Evolutionary conservation across 2,113 vertebrate genomes (phyloP).

Genomic region (Osmerus eperlanus): DNA sequence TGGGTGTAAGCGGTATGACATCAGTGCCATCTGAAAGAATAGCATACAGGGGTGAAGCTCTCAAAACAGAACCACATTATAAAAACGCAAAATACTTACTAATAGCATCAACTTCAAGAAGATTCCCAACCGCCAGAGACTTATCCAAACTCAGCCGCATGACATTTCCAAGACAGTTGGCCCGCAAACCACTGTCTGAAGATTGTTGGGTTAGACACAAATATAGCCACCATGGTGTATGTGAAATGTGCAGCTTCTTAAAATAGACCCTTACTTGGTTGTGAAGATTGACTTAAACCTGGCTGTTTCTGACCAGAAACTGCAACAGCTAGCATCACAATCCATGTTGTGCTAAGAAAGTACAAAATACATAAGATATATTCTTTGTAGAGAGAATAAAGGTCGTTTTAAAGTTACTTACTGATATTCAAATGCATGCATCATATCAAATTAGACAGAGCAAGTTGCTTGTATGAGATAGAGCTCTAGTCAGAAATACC

Average conservation of each 20-base stretch:
- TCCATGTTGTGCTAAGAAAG: slow-evolving; percentile 53
- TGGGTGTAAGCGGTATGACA: slow-evolving; percentile 46
- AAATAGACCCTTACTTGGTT: slow-evolving; percentile 56
- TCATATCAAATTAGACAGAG: slow-evolving; percentile 16
- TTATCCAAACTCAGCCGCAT: slow-evolving; percentile 65
- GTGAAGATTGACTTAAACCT: slow-evolving; percentile 27
- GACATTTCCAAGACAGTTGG: slow-evolving; percentile 63
- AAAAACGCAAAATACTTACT: slow-evolving; percentile 54
- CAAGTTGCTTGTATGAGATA: not conserved
- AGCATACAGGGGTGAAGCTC: not conserved
- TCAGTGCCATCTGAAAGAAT: slow-evolving; percentile 58
- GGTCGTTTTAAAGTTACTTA: slow-evolving; percentile 24
- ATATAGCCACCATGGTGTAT: not conserved
- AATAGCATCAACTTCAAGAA: slow-evolving; percentile 66
- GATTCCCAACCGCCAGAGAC: slow-evolving; percentile 61
- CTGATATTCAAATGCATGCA: slow-evolving; percentile 38
- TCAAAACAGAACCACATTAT: not conserved
- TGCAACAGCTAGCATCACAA: slow-evolving; percentile 44
- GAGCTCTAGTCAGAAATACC: not conserved
- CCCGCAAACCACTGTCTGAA: slow-evolving; percentile 51
- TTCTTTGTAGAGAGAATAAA: not conserved
- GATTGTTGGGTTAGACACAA: not conserved
- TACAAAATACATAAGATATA: not conserved
- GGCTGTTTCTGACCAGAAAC: slow-evolving; percentile 45
- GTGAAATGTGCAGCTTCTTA: not conserved